A percentile compares a stretch with the other conserved stretches of the same genome.
These are phyloP conservation scores for Apantesis nais DNA, from an alignment of 2,888 invertebrate species.

Conservation along the genomic window DNA sequence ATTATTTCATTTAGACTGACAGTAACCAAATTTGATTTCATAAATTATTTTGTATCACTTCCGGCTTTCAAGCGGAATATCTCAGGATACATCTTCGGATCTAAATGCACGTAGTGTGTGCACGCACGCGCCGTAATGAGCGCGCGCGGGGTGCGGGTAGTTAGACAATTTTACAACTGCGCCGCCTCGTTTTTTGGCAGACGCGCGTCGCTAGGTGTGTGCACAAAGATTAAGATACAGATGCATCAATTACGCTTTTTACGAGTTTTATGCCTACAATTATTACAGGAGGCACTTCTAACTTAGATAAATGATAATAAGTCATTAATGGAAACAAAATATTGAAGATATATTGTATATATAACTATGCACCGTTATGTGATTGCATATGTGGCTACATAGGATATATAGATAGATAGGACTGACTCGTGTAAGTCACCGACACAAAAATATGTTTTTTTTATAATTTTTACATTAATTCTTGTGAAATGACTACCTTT, in stretches of 20 bases:
- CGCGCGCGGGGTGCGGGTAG: conserved; percentile 81
- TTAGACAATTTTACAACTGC: conserved; percentile 86
- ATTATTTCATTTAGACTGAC: background rate
- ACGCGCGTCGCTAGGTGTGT: conserved; percentile 79
- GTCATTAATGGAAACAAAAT: background rate
- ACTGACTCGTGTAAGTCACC: too few relatives aligned
- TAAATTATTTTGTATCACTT: background rate
- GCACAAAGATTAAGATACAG: conserved; percentile 65
- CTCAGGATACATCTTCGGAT: conserved; percentile 56
- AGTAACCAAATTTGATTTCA: background rate
- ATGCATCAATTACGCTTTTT: conserved; percentile 21
- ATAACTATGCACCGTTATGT: background rate
- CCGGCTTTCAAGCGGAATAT: conserved; percentile 24
- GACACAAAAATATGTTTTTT: too few relatives aligned
- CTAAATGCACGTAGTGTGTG: conserved; percentile 43
- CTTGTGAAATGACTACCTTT: too few relatives aligned
- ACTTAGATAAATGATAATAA: background rate
- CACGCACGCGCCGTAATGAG: conserved; percentile 83
- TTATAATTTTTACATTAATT: too few relatives aligned
- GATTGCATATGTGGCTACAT: too few relatives aligned
- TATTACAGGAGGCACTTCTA: background rate
- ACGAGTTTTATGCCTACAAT: conserved; percentile 34
- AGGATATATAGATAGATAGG: too few relatives aligned
- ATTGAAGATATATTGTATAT: background rate
- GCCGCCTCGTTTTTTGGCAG: conserved; percentile 84